Conservation (phyloP, 2,113 vertebrate species). For the Mesembrinibis cayennensis region DNA sequence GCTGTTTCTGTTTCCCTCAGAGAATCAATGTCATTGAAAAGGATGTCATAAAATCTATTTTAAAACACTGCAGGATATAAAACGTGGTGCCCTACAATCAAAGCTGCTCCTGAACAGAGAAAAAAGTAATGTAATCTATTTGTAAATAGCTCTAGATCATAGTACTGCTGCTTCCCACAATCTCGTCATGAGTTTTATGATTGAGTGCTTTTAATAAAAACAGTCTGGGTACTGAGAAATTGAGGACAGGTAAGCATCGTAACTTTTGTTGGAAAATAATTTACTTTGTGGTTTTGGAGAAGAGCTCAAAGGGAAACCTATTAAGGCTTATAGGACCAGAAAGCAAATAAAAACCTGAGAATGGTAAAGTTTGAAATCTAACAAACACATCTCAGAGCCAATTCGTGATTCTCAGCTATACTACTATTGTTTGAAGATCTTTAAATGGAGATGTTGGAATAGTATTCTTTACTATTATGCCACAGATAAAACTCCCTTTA, state of each 20-base stretch:
- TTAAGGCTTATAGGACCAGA: neutral
- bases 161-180: neutral
- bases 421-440: neutral
- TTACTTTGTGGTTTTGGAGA: neutral
- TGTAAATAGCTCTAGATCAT: neutral
- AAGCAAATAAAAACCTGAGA: neutral
- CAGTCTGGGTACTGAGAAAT: neutral
- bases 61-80: neutral
- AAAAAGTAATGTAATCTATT: neutral
- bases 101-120: neutral
- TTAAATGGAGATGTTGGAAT: neutral
- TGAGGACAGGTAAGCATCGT: neutral
- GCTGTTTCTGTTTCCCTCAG: neutral
- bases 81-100: neutral
- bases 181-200: neutral
- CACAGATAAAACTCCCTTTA: neutral
- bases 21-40: neutral
- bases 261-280: neutral
- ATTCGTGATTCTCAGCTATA: neutral
- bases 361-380: neutral
- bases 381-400: neutral
- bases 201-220: neutral
- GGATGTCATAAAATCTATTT: neutral
- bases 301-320: neutral
- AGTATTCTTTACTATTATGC: neutral